phyloP scores from a whole-genome alignment of 2,888 invertebrate species.

The Subacronicta megacephala region DNA sequence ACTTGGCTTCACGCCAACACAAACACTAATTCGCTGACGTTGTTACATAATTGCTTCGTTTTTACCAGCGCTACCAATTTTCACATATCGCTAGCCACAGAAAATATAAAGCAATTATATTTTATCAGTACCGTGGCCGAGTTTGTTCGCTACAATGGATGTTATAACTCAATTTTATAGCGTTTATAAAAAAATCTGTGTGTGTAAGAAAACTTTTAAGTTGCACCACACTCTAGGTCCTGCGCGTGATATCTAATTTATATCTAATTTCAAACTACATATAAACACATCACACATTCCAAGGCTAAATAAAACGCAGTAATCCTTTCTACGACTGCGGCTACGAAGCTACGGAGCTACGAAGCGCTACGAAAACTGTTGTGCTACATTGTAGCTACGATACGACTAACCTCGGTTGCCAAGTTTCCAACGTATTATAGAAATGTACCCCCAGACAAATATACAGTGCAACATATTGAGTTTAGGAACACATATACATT shows the following conservation, averaged over 20 bases:
- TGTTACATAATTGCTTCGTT: conserved; percentile 86
- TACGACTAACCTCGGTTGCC: conserved; percentile 22
- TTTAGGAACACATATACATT: too few species aligned
- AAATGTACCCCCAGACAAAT: background rate
- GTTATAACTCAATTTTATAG: conserved; percentile 15
- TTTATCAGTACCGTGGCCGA: conserved; percentile 30
- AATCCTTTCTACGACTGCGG: conserved; percentile 30
- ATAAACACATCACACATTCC: background rate
- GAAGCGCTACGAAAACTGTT: conserved; percentile 45
- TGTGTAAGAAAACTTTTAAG: background rate
- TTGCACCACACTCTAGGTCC: too few species aligned
- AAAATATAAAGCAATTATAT: conserved; percentile 53
- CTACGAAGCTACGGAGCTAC: conserved; percentile 46
- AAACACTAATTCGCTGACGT: conserved; percentile 83
- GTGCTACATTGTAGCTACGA: conserved; percentile 27
- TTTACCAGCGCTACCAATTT: conserved; percentile 67
- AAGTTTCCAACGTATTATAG: conserved; percentile 29
- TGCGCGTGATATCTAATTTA: too few species aligned
- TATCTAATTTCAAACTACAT: background rate
- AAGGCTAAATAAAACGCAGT: conserved; percentile 8
- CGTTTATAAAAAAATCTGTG: background rate
- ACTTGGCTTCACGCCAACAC: conserved; percentile 80
- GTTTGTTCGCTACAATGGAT: background rate
- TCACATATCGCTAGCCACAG: conserved; percentile 52
- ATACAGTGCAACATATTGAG: too few species aligned